Percentiles rank a stretch among this genome's conserved stretches.
Conservation (phyloP, 1,140 invertebrate species). For the Lepidotrigona ventralis region DNA sequence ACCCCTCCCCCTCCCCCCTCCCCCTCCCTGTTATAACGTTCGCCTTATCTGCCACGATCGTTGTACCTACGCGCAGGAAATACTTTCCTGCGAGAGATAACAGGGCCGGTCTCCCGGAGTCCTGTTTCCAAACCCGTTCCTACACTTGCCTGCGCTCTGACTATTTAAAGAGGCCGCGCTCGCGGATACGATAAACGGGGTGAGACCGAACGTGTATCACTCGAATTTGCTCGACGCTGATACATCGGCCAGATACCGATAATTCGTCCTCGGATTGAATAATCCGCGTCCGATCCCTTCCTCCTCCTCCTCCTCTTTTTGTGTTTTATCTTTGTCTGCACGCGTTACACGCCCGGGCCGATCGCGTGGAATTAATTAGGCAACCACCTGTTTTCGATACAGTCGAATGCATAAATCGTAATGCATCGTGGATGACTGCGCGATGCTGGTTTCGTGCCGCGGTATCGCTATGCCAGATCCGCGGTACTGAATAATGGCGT, state of each 20-base stretch:
- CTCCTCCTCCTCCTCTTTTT: background rate
- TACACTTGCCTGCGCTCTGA: background rate
- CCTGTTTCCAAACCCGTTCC: slow-evolving; percentile 27
- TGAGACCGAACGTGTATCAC: background rate
- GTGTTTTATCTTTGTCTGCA: background rate
- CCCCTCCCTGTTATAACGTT: background rate
- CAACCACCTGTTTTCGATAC: slow-evolving; percentile 48
- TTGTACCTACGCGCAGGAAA: slow-evolving; percentile 53
- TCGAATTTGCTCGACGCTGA: slow-evolving; percentile 41
- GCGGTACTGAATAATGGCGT: slow-evolving; percentile 12
- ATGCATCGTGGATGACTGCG: too few relatives aligned
- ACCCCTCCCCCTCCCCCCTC: too few relatives aligned
- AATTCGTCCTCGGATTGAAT: slow-evolving; percentile 42
- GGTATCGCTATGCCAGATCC: slow-evolving; percentile 25
- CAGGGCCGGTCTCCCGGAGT: slow-evolving; percentile 18
- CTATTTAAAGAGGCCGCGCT: slow-evolving; percentile 29
- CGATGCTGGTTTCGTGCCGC: background rate
- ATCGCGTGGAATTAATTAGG: slow-evolving; percentile 49
- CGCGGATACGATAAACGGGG: slow-evolving; percentile 28
- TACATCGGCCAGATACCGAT: slow-evolving; percentile 37
- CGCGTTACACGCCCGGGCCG: background rate
- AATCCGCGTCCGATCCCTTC: slow-evolving; percentile 1
- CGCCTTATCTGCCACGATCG: slow-evolving; percentile 44
- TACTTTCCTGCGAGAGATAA: slow-evolving; percentile 46
- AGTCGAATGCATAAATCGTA: slow-evolving; percentile 30